Percentiles rank a stretch among this genome's conserved stretches.
Conservation (phyloP, 2,888 invertebrate genomes). For the Netelia virgata region DNA sequence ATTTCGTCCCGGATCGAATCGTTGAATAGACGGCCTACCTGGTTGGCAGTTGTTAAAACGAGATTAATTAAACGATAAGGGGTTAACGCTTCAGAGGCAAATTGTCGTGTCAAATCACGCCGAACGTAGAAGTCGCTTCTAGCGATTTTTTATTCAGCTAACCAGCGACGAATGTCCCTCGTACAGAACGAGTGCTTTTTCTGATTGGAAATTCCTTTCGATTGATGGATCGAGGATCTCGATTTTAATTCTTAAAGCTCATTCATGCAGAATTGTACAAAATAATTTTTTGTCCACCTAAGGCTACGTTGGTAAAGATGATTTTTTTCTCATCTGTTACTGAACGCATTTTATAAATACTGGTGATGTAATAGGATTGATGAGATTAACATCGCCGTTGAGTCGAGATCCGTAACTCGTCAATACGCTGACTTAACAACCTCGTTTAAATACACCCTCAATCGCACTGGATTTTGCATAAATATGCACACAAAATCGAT, state of each 20-base stretch:
- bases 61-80: slow-evolving; percentile 13
- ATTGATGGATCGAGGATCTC: neutral
- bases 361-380: slow-evolving; percentile 12
- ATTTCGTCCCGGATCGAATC: slow-evolving; percentile 6
- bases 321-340: neutral
- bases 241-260: too few relatives aligned
- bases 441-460: neutral
- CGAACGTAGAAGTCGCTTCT: neutral
- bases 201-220: neutral
- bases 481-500: slow-evolving; percentile 27
- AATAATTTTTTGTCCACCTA: neutral
- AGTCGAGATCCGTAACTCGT: neutral
- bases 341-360: slow-evolving; percentile 4
- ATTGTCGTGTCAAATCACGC: slow-evolving; percentile 7
- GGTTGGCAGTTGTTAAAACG: neutral
- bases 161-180: neutral
- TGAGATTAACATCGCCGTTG: neutral
- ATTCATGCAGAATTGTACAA: too few relatives aligned
- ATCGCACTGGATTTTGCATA: slow-evolving; percentile 27
- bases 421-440: neutral
- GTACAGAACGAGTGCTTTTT: neutral
- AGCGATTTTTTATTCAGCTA: neutral
- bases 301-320: neutral
- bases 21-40: neutral
- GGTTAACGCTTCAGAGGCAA: neutral